Conservation (phyloP, 2,113 vertebrate genomes). For the Dromaius novaehollandiae region DNA sequence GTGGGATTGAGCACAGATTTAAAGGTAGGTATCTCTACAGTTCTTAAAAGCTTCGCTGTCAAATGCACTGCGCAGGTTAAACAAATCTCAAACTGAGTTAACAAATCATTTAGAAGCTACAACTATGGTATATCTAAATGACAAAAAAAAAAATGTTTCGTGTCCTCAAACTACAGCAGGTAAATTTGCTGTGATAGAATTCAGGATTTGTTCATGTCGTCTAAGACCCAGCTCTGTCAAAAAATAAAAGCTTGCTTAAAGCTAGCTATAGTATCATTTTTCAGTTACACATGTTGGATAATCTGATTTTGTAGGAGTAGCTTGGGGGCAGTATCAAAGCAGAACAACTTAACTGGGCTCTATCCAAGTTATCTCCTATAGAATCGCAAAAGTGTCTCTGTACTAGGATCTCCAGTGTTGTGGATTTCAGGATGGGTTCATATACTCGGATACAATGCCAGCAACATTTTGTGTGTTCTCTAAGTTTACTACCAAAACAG, state of each 20-base stretch:
- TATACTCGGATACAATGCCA: background rate
- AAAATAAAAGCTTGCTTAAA: background rate
- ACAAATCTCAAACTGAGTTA: background rate
- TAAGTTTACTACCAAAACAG: background rate
- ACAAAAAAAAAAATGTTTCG: background rate
- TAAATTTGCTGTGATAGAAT: background rate
- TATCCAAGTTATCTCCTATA: background rate
- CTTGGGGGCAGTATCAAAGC: background rate
- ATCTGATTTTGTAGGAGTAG: background rate
- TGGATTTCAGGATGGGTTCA: background rate
- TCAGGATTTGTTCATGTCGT: background rate
- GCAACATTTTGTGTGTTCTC: background rate
- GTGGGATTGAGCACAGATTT: background rate
- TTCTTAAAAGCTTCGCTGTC: background rate
- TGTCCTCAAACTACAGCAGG: background rate
- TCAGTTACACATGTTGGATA: background rate
- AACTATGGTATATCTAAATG: background rate
- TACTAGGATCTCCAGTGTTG: background rate
- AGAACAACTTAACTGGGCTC: background rate
- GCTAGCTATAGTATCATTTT: background rate
- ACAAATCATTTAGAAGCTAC: background rate
- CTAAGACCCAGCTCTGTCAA: background rate
- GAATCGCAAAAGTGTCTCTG: background rate
- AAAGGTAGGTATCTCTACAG: background rate
- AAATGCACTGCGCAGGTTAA: background rate